Conservation (phyloP, 2,797 vertebrate genomes). For the Mormyrus hasselquistii region DNA sequence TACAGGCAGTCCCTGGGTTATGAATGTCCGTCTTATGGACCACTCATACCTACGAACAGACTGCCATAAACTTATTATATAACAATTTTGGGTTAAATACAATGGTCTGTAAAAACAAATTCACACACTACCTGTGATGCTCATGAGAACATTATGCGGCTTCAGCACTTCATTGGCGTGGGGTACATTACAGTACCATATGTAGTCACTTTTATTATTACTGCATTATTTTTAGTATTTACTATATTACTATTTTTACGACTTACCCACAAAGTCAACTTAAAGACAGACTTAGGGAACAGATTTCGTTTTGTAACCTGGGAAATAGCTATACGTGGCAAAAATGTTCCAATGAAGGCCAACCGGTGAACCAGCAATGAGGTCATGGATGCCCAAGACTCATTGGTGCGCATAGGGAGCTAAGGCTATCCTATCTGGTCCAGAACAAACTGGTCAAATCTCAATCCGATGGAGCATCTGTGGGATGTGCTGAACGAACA, state of each 20-base stretch:
- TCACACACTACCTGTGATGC: neutral
- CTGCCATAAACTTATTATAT: neutral
- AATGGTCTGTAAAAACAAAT: neutral
- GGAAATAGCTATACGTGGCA: too few relatives aligned
- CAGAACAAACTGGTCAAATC: neutral
- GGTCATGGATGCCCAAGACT: neutral
- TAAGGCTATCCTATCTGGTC: too few relatives aligned
- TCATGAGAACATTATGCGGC: neutral
- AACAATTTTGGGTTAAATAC: neutral
- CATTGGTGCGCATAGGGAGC: too few relatives aligned
- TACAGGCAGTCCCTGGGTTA: neutral
- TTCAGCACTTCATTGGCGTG: neutral
- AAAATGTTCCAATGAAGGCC: too few relatives aligned
- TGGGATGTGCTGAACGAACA: neutral
- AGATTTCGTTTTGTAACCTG: too few relatives aligned
- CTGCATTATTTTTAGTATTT: neutral
- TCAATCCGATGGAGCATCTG: neutral
- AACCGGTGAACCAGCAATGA: neutral
- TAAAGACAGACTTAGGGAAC: too few relatives aligned
- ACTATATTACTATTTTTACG: too few relatives aligned
- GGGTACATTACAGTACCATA: neutral
- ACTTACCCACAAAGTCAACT: too few relatives aligned
- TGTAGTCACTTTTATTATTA: neutral
- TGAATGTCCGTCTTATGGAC: neutral
- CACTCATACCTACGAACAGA: neutral